phyloP scores from a whole-genome alignment of 2,113 vertebrate genomes.

The Otocyon megalotis region DNA sequence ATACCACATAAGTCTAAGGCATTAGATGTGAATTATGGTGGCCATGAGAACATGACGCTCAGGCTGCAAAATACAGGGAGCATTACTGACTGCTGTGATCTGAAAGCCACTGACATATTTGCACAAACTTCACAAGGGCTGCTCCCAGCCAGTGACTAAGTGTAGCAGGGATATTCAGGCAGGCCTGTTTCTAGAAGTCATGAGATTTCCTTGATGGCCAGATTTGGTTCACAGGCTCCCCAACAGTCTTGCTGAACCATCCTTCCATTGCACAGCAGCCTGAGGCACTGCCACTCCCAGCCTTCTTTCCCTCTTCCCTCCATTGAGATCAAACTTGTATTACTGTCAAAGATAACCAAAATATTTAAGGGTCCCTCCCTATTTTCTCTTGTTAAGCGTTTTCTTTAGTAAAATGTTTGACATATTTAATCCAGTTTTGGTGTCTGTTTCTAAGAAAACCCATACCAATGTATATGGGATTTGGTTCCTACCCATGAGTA shows the following conservation, averaged over 20 bases:
- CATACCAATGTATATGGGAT: background rate
- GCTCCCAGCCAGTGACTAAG: background rate
- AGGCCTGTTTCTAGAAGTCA: background rate
- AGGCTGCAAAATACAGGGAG: background rate
- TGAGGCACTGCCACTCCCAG: background rate
- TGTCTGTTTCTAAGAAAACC: background rate
- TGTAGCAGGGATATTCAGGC: background rate
- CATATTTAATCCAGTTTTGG: background rate
- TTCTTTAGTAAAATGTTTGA: background rate
- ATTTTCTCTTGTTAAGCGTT: background rate
- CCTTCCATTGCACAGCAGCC: background rate
- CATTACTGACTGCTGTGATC: background rate
- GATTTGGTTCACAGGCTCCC: background rate
- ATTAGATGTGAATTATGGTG: background rate
- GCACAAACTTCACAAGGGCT: background rate
- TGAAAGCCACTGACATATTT: background rate
- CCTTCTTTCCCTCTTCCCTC: background rate
- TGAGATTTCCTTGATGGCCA: background rate
- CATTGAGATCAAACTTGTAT: background rate
- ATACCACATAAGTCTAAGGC: background rate
- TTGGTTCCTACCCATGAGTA: background rate
- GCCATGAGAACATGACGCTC: background rate
- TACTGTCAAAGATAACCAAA: background rate
- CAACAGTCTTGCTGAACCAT: background rate
- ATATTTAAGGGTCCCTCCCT: background rate